A percentile compares a stretch with the other conserved stretches of the same genome.
Conservation (phyloP, 1,140 invertebrate species). For the Augochlora pura region DNA sequence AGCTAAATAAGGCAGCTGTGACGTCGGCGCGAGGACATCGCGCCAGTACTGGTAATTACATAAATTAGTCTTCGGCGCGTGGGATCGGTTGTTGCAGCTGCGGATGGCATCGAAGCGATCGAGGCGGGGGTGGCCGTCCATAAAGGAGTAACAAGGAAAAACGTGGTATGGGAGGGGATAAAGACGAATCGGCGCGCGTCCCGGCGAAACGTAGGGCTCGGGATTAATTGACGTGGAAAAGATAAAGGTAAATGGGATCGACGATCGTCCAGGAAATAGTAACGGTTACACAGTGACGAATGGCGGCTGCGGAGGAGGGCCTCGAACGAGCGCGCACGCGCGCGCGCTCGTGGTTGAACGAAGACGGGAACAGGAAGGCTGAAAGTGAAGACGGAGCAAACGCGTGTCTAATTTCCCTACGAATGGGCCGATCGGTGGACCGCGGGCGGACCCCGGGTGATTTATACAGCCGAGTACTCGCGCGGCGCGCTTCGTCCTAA, state of each 20-base stretch:
- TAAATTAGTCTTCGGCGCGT: conserved; percentile 65
- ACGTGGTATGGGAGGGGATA: conserved; percentile 6
- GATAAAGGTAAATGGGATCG: conserved; percentile 35
- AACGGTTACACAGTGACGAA: conserved; percentile 16
- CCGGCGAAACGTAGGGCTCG: background rate
- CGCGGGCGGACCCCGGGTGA: conserved; percentile 66
- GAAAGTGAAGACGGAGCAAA: conserved; percentile 34
- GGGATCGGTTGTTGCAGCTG: conserved; percentile 17
- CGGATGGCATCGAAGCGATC: conserved; percentile 1
- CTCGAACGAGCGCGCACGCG: background rate
- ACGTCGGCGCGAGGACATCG: conserved; percentile 22
- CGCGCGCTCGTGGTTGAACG: background rate
- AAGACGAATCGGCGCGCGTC: conserved; percentile 5
- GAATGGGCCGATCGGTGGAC: conserved; percentile 66
- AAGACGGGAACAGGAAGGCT: conserved; percentile 24
- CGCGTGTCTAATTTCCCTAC: conserved; percentile 74
- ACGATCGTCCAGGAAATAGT: conserved; percentile 13
- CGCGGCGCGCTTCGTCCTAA: conserved; percentile 32
- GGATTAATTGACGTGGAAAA: conserved; percentile 15
- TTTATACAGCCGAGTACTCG: conserved; percentile 65
- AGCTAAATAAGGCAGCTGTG: no score
- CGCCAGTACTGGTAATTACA: conserved; percentile 69
- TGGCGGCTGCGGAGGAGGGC: background rate
- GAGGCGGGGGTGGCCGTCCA: conserved; percentile 12
- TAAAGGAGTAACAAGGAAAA: conserved; percentile 1